Conservation (phyloP, 2,888 invertebrate species). For the Spicauda simplicius region DNA sequence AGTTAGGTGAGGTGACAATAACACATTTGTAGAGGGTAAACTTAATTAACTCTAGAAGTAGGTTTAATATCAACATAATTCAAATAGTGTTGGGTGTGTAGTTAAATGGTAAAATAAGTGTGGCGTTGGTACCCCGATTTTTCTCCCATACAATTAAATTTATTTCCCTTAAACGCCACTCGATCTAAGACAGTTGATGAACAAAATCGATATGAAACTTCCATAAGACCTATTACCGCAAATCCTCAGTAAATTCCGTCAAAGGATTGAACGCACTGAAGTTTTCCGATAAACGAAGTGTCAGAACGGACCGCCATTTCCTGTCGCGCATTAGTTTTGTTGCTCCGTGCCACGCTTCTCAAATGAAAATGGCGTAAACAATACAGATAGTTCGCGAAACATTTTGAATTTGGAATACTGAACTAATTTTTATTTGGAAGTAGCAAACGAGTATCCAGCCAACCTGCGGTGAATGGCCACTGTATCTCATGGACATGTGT, state of each 20-base stretch:
- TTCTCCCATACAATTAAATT: too few relatives aligned
- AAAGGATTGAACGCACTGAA: conserved; percentile 35
- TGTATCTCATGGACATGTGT: too few relatives aligned
- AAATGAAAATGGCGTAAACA: conserved; percentile 18
- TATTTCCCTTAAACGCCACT: background rate
- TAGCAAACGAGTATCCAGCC: too few relatives aligned
- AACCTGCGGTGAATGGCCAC: too few relatives aligned
- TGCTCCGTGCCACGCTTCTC: conserved; percentile 9
- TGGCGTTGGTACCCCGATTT: too few relatives aligned
- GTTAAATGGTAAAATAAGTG: too few relatives aligned
- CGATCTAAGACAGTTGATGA: conserved; percentile 10
- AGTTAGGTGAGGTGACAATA: too few relatives aligned
- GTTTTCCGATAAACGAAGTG: conserved; percentile 42
- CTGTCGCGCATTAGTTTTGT: conserved; percentile 20
- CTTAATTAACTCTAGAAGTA: too few relatives aligned
- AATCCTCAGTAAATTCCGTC: conserved; percentile 29
- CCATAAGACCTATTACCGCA: conserved; percentile 29
- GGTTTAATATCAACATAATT: too few relatives aligned
- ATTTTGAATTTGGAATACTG: conserved; percentile 1
- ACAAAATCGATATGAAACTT: conserved; percentile 26
- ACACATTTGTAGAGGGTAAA: too few relatives aligned
- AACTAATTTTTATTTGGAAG: too few relatives aligned
- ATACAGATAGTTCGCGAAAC: background rate
- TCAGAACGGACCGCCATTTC: conserved; percentile 34
- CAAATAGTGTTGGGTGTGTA: too few relatives aligned